Percentiles rank a stretch among this genome's conserved stretches.
These are phyloP conservation scores for Macrosoma leucophasiata DNA, from an alignment of 2,888 invertebrate genomes.

Conservation along the genomic window DNA sequence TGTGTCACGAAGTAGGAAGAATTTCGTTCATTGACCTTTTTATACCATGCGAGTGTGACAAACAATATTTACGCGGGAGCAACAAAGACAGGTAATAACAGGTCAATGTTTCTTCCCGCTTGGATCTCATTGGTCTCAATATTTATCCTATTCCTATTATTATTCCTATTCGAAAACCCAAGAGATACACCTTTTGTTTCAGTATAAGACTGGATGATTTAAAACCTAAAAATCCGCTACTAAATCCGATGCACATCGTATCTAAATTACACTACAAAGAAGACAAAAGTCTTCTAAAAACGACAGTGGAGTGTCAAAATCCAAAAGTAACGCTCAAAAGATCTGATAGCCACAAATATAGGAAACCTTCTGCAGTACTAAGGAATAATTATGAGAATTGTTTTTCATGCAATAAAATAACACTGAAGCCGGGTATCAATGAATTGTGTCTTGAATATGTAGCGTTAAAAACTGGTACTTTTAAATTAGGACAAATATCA, in stretches of 20 bases:
- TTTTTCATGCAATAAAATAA: slow-evolving; percentile 68
- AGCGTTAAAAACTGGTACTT: slow-evolving; percentile 80
- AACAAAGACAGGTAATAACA: too few species aligned
- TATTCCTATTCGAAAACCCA: too few species aligned
- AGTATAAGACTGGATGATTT: slow-evolving; percentile 77
- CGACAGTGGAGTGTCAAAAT: slow-evolving; percentile 82
- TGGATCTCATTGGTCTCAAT: too few species aligned
- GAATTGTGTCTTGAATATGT: slow-evolving; percentile 76
- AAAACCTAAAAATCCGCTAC: slow-evolving; percentile 75
- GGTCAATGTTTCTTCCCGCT: too few species aligned
- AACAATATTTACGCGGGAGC: too few species aligned
- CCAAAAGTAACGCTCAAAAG: slow-evolving; percentile 79
- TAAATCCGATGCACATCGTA: slow-evolving; percentile 78
- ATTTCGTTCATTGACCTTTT: too few species aligned
- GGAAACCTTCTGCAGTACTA: slow-evolving; percentile 79
- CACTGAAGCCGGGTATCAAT: slow-evolving; percentile 80
- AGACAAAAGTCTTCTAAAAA: slow-evolving; percentile 85
- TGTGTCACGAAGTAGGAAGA: too few species aligned
- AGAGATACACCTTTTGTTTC: slow-evolving; percentile 35
- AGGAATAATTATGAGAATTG: slow-evolving; percentile 80
- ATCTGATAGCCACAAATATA: slow-evolving; percentile 82
- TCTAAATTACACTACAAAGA: slow-evolving; percentile 87
- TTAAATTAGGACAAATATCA: slow-evolving; percentile 82
- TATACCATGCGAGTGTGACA: too few species aligned
- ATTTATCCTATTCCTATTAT: too few species aligned